Base-by-base conservation (phyloP, 2,113 vertebrate genomes). In the Leptobrachium leishanense region DNA sequence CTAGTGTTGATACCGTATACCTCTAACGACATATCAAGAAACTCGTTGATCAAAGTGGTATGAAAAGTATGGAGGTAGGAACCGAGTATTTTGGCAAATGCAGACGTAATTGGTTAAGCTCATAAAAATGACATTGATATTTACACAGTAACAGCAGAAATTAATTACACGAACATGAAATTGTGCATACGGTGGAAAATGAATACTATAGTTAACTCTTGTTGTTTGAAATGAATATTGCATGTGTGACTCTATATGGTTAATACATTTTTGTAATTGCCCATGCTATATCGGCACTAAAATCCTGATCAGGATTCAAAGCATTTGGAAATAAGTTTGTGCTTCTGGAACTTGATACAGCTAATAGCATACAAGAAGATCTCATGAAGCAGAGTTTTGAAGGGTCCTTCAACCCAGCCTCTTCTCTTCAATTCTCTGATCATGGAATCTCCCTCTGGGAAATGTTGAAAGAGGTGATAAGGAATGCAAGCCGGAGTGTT, bases 401-500 rank as follows among this genome's bases (percentile, higher is more conserved):
- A 50, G 20, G 85, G 84, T 77, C 84, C 59, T 83, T 79, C 82
- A 53, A 75, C 68, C 57, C 86, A 83, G 62, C 85, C 85, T 84
- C 68, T 31, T 31, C 68, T 42, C 71, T 84, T 83, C 82, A 57
- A 20, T 84, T 85, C 81, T 83, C 15, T 0, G 75, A 83, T 82
- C 75, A 87, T 10, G 81, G 90, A 87, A 84, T 84, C 86, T 86
- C 73, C 41, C 82, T 81, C 66, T 64, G 74, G 84, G 83, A 92
- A 89, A 88, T 80, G 68, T 84, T 75, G 12, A 8, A 54, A 11
- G 12, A 8, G 50, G 12, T 54, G 79, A 76, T 74, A 75, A 83
- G 54, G 83, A 76, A 64, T 77, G 85, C 88, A 84, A 83, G 89
- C 46, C 75, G 86, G 88, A 89, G 88, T 89, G 89, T 86, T 85